Evolutionary conservation across 2,888 invertebrate species (phyloP).

Genomic region (Drosophila niveifrons): DNA sequence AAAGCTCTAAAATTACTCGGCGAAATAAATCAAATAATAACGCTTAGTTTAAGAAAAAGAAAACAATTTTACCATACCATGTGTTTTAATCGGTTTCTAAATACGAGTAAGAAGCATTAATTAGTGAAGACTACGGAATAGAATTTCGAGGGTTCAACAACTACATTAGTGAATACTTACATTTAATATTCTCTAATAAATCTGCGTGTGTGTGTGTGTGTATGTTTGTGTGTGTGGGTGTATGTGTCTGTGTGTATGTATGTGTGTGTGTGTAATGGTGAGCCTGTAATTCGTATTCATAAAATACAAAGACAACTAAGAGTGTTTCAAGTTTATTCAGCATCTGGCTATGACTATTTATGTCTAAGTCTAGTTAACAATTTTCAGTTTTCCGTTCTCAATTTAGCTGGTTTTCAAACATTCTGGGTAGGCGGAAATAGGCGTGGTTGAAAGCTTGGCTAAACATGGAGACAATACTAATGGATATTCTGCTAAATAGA

Average conservation of each 20-base stretch:
- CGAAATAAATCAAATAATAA: not conserved
- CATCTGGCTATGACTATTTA: too few relatives aligned
- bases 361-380: too few relatives aligned
- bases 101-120: conserved; percentile 1
- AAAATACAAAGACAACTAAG: too few relatives aligned
- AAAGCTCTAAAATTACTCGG: not conserved
- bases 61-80: not conserved
- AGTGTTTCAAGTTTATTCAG: too few relatives aligned
- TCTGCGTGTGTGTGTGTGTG: not conserved
- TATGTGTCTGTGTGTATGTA: not conserved
- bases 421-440: too few relatives aligned
- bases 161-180: not conserved
- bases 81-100: not conserved
- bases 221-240: not conserved
- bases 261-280: not conserved
- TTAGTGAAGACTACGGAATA: not conserved
- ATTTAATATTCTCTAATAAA: not conserved
- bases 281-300: too few relatives aligned
- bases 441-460: not conserved
- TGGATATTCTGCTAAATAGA: too few relatives aligned
- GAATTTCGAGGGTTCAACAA: not conserved
- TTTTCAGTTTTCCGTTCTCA: too few relatives aligned
- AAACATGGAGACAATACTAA: not conserved
- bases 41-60: not conserved
- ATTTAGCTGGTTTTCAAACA: too few relatives aligned